Percentiles rank a stretch among this genome's conserved stretches.
Conservation (phyloP, 2,113 vertebrate genomes). For the Entomyzon cyanotis region DNA sequence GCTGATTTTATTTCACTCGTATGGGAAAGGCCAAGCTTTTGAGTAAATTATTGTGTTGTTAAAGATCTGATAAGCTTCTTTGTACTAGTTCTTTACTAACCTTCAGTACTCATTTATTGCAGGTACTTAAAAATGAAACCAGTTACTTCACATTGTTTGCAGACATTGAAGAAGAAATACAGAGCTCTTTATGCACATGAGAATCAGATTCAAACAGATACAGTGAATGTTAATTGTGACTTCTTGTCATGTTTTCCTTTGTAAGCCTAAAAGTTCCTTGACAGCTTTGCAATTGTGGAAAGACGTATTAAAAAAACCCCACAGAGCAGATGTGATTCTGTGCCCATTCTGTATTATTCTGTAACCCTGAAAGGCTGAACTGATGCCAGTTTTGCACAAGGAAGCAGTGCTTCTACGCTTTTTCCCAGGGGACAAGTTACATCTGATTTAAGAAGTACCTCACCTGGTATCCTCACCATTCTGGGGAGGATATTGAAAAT, state of each 20-base stretch:
- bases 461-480: background rate
- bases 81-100: background rate
- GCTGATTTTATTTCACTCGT: background rate
- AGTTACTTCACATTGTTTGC: background rate
- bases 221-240: background rate
- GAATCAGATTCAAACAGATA: background rate
- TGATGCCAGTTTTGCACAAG: background rate
- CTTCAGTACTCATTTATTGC: background rate
- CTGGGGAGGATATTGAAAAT: background rate
- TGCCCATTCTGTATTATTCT: background rate
- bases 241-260: slow-evolving; percentile 4
- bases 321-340: background rate
- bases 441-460: background rate
- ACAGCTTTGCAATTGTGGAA: background rate
- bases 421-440: background rate
- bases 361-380: background rate
- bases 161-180: background rate
- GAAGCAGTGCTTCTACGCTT: background rate
- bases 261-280: background rate
- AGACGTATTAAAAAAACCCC: background rate
- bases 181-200: background rate
- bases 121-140: background rate
- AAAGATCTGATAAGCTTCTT: background rate
- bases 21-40: background rate
- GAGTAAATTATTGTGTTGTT: background rate